Conservation (phyloP, 2,113 vertebrate genomes). For the Alectura lathami region DNA sequence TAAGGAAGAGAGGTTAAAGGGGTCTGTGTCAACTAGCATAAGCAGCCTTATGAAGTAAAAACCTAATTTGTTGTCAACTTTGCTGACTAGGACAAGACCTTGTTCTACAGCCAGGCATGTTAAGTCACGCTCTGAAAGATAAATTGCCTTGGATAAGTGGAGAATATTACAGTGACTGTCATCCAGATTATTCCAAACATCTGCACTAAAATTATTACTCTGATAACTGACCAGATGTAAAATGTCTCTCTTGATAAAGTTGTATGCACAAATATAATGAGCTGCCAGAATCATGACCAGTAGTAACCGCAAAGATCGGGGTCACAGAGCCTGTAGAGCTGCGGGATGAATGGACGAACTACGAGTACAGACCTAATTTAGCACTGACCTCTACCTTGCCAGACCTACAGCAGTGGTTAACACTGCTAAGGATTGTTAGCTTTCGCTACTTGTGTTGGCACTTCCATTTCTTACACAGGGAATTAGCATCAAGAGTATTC, state of each 20-base stretch:
- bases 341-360: slow-evolving; percentile 22
- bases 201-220: not conserved
- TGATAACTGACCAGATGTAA: not conserved
- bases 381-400: not conserved
- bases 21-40: not conserved
- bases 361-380: not conserved
- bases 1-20: not conserved
- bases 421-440: not conserved
- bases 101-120: not conserved
- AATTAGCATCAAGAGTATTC: slow-evolving; percentile 44
- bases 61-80: not conserved
- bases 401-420: not conserved
- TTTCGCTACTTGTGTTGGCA: slow-evolving; percentile 15
- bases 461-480: not conserved
- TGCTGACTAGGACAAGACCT: not conserved
- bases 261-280: not conserved
- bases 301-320: not conserved
- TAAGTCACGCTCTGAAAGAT: not conserved
- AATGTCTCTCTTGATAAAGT: not conserved
- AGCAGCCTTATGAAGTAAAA: not conserved
- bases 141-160: not conserved
- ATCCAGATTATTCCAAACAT: not conserved
- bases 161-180: fast-evolving
- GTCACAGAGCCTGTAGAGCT: not conserved
- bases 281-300: not conserved